Base-by-base conservation (phyloP, 2,888 invertebrate species). In the Ferrisia virgata region DNA sequence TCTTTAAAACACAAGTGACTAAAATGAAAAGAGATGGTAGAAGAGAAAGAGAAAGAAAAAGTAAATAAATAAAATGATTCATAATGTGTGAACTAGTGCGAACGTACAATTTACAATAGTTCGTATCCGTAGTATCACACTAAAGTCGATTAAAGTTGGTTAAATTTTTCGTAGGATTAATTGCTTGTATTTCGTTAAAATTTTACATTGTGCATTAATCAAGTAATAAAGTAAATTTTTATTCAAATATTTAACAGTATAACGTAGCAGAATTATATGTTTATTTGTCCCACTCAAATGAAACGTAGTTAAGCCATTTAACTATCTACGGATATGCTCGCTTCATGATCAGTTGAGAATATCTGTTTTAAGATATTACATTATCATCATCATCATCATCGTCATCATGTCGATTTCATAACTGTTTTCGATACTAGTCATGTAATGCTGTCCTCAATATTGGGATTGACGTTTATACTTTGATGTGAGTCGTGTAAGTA, bases 1-100 rank as follows among this genome's bases (percentile, higher is more conserved):
- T n/a, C 33, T 33, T 72, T 6, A 53, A 43, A 36, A 36, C 13
- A 33, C 1, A 13, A 1, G 18, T 36, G 28, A 76, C 2, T 36
- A 76, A n/a, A 36, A 64, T 22, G 36, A 36, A 76, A 76, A 36
- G 36, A 76, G 31, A n/a, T n/a, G n/a, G n/a, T n/a, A n/a, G n/a
- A 36, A 31, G n/a, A 64, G 69, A 76, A 76, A 76, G 72, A 76
- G 72, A 76, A 6, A 53, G 53, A 76, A 76, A 76, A 76, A 76
- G 72, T 76, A 76, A 76, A 76, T 76, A 76, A 76, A 76, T 76
- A 76, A 64, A 76, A 76, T 76, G 72, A 76, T 36, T 76, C 72
- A 76, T 76, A 36, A n/a, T 76, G 72, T 18, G 72, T 18, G 72
- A 36, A n/a, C 28, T n/a, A n/a, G n/a, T n/a, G n/a, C n/a, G n/a